Evolutionary conservation across 2,113 vertebrate species (phyloP).

Genomic region (Pao palembangensis): DNA sequence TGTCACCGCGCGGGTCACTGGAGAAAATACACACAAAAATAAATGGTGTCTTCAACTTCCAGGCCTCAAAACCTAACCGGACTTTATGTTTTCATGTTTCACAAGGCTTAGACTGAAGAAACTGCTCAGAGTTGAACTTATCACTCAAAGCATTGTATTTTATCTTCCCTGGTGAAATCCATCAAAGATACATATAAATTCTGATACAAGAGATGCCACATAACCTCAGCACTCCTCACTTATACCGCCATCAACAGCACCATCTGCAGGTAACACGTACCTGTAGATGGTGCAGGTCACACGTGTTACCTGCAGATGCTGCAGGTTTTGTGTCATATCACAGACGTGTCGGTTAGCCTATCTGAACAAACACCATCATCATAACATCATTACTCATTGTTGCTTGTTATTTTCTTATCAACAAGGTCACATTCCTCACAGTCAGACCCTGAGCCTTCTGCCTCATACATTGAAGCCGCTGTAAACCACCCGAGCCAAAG

Average conservation of each 20-base stretch:
- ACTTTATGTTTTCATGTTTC: too few species aligned
- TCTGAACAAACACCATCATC: not conserved
- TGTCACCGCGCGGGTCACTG: conserved; percentile 77
- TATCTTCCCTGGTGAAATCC: too few species aligned
- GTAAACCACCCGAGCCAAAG: conserved; percentile 16
- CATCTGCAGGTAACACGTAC: conserved; percentile 51
- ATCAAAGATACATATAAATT: too few species aligned
- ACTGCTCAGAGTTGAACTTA: too few species aligned
- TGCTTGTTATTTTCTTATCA: conserved; percentile 46
- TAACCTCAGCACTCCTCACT: not conserved
- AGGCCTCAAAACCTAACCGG: too few species aligned
- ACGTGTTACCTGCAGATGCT: too few species aligned
- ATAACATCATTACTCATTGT: conserved; percentile 27
- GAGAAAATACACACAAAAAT: conserved; percentile 8
- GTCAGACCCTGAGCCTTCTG: conserved; percentile 29
- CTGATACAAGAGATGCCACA: not conserved
- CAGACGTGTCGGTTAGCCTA: not conserved
- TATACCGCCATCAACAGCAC: conserved; percentile 49
- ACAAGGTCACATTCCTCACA: conserved; percentile 63
- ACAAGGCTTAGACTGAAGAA: not conserved
- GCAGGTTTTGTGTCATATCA: too few species aligned
- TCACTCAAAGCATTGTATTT: too few species aligned
- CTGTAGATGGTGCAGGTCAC: too few species aligned
- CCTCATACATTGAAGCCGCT: conserved; percentile 31
- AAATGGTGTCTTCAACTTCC: not conserved